Evolutionary conservation across 2,797 vertebrate genomes (phyloP).

Genomic region (Acrocephalus scirpaceus): DNA sequence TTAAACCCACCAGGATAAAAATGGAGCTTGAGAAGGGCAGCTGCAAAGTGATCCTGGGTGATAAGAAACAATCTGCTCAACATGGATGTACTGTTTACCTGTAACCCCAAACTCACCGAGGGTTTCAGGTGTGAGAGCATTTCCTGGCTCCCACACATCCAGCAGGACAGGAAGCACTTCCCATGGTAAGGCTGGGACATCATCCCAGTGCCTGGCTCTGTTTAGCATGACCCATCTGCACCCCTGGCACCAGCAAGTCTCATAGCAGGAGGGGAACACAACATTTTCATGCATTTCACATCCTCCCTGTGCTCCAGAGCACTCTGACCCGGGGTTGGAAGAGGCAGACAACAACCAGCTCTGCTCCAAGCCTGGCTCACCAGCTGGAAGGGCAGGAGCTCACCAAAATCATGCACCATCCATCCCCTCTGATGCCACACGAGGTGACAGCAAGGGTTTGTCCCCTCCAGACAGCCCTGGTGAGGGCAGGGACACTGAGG

Average conservation of each 20-base stretch:
- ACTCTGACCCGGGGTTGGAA: rapidly evolving
- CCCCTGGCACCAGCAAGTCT: background rate
- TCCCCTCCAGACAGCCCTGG: background rate
- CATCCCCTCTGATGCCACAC: background rate
- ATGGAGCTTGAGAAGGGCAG: background rate
- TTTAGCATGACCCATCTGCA: background rate
- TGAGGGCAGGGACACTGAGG: rapidly evolving
- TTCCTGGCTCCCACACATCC: background rate
- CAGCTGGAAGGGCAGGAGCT: background rate
- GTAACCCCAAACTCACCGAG: rapidly evolving
- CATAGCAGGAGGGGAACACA: background rate
- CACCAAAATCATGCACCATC: background rate
- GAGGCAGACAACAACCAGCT: background rate
- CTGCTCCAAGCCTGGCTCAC: background rate
- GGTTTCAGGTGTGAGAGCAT: background rate
- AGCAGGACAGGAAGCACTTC: background rate
- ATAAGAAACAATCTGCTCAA: rapidly evolving
- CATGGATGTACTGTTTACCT: rapidly evolving
- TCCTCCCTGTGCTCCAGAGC: background rate
- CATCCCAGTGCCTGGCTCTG: background rate
- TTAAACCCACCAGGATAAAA: background rate
- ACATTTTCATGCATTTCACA: background rate
- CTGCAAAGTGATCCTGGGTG: background rate
- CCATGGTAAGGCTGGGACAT: background rate
- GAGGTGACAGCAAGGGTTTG: background rate